Percentiles rank a stretch among this genome's conserved stretches.
Conservation (phyloP, 2,797 vertebrate species). For the Emys orbicularis region DNA sequence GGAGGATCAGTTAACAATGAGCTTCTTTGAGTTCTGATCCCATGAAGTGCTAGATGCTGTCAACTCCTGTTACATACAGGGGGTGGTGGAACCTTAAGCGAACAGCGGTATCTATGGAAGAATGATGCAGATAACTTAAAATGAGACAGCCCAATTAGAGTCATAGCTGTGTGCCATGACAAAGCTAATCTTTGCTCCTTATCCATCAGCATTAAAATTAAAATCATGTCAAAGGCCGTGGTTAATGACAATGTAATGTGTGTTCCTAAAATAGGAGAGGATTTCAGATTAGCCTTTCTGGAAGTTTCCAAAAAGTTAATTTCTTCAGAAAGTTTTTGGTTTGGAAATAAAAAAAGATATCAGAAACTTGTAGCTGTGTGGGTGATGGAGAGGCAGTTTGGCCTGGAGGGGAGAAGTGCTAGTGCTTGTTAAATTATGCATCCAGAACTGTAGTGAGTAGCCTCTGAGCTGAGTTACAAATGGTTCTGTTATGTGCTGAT, state of each 20-base stretch:
- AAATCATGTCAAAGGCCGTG: conserved; percentile 54
- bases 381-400: conserved; percentile 51
- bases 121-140: neutral
- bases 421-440: neutral
- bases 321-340: conserved; percentile 61
- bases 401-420: conserved; percentile 19
- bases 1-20: neutral
- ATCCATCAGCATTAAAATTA: conserved; percentile 70
- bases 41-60: neutral
- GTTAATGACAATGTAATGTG: conserved; percentile 51
- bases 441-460: neutral
- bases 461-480: neutral
- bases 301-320: conserved; percentile 36
- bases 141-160: conserved; percentile 16
- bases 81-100: neutral
- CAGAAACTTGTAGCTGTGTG: neutral
- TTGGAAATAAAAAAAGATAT: conserved; percentile 6
- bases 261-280: conserved; percentile 69
- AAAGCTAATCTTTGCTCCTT: conserved; percentile 56
- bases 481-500: neutral
- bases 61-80: neutral
- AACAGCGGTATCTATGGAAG: neutral
- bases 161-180: conserved; percentile 9
- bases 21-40: neutral
- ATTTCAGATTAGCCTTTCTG: conserved; percentile 60